Conservation (phyloP, 2,888 invertebrate genomes). For the Theretra japonica region DNA sequence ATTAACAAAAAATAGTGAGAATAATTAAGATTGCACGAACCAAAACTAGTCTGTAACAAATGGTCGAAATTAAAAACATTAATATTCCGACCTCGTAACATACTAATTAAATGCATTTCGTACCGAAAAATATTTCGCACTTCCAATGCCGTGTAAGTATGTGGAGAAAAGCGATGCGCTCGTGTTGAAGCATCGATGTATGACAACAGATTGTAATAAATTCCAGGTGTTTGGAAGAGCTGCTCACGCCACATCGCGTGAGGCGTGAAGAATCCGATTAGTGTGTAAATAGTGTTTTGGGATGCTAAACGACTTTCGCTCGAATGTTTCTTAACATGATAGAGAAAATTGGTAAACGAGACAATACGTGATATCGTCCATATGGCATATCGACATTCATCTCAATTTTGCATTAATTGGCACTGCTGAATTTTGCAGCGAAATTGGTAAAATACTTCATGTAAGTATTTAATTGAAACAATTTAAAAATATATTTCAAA, state of each 20-base stretch:
- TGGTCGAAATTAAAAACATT: conserved; percentile 13
- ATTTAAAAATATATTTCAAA: no score
- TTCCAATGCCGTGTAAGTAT: conserved; percentile 3
- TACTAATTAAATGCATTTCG: conserved; percentile 17
- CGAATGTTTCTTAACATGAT: conserved; percentile 51
- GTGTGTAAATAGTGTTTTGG: conserved; percentile 53
- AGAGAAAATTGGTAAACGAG: conserved; percentile 49
- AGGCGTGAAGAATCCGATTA: conserved; percentile 57
- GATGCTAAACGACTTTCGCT: conserved; percentile 67
- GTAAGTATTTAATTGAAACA: no score
- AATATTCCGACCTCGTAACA: conserved; percentile 26
- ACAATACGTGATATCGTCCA: neutral
- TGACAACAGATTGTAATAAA: conserved; percentile 66
- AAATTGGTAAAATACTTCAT: no score
- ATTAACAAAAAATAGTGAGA: conserved; percentile 9
- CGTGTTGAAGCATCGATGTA: conserved; percentile 38
- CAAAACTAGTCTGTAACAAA: conserved; percentile 25
- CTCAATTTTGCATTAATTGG: no score
- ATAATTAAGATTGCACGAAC: conserved; percentile 9
- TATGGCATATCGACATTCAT: neutral
- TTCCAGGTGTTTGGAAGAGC: conserved; percentile 40
- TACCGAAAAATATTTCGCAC: conserved; percentile 19
- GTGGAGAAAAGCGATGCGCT: neutral
- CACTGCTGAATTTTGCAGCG: no score
- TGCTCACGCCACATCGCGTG: conserved; percentile 70